phyloP scores from a whole-genome alignment of 2,113 vertebrate species.

The Pteruthius melanotis region DNA sequence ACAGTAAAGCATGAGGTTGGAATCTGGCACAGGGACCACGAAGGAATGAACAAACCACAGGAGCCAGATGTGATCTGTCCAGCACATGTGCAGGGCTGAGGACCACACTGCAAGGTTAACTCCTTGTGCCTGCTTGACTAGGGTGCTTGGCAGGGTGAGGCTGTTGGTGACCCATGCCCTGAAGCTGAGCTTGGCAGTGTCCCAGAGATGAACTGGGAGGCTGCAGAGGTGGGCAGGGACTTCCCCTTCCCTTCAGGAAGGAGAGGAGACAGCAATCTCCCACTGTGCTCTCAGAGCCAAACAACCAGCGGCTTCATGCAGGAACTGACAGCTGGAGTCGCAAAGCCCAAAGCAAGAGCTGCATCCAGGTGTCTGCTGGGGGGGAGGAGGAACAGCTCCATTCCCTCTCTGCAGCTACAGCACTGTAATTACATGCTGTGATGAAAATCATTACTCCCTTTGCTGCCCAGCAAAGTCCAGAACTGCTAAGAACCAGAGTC shows the following conservation, averaged over 20 bases:
- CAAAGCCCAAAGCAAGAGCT: not conserved
- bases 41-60: not conserved
- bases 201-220: not conserved
- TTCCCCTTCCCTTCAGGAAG: not conserved
- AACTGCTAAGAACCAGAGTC: fast-evolving
- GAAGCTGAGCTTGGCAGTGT: not conserved
- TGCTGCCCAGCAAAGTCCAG: not conserved
- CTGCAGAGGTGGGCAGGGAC: not conserved
- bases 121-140: not conserved
- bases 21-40: not conserved
- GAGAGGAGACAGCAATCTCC: not conserved
- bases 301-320: fast-evolving
- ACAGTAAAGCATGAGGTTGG: not conserved
- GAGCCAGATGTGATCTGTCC: not conserved
- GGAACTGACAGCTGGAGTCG: not conserved
- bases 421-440: not conserved
- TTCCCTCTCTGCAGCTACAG: not conserved
- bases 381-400: not conserved
- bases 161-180: fast-evolving
- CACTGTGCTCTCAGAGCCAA: not conserved
- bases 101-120: not conserved
- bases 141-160: not conserved
- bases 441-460: not conserved
- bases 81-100: not conserved
- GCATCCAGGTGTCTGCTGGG: not conserved